Evolutionary conservation across 2,888 invertebrate species (phyloP), one percentile per base, ranked within the genome.

Genomic region (Colostygia pectinataria): DNA sequence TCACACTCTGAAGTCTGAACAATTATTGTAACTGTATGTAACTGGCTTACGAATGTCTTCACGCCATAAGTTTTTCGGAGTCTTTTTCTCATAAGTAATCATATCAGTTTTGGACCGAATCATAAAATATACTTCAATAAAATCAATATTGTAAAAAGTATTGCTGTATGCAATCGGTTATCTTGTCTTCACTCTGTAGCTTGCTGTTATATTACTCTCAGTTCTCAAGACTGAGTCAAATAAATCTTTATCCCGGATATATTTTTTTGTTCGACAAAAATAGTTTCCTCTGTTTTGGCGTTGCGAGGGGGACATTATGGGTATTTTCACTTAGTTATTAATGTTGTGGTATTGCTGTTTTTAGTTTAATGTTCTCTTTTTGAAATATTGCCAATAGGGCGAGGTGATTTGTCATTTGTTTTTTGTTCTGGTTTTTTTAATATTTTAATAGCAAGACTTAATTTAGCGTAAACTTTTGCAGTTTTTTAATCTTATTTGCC

Each of bases 181-280:
- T 12, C 12, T 10, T 10, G 8, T 24, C 8, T 24, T 24, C 9
- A 9, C 36, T 24, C 24, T 18, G 34, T 40, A 40, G 33, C 15
- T 36, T 25, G 34, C 15, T 13, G 1, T 14, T 18, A n/a, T 1
- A 33, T 34, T 33, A 14, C 42, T 42, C 33, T 14, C 12, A 29
- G 36, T 32, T 29, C 23, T 1, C n/a, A 28, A 41, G 20, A 40
- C 25, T 38, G 48, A 52, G 24, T 9, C 25, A 42, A 46, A 61
- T 89, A 90, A 90, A 89, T 90, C 89, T 86, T 77, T 53, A 59
- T 65, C 37, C 73, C 81, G 87, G 84, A 88, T 80, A 80, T 80
- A 80, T 82, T 88, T 90, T 80, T 89, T 88, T 87, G 84, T 84
- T 74, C 79, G 81, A 78, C 78, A 77, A 83, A 87, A 88, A 88